A percentile compares a stretch with the other conserved stretches of the same genome.
These are phyloP conservation scores for Drosophila prosaltans DNA, from an alignment of 1,140 invertebrate species.

Conservation along the genomic window DNA sequence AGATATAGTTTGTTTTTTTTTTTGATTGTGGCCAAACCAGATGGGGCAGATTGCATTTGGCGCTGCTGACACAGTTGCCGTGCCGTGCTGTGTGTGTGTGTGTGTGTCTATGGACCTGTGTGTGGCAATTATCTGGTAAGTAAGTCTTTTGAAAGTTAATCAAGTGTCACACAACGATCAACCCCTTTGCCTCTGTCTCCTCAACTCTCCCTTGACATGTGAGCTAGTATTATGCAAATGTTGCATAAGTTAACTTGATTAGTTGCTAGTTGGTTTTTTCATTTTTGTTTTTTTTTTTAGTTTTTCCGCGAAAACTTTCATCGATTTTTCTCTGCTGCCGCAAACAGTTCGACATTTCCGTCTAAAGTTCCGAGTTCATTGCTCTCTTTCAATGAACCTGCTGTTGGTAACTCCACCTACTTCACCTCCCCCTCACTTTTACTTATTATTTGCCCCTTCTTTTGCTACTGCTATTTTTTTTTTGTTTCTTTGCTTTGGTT, in stretches of 20 bases:
- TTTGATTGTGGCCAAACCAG: slow-evolving; percentile 4
- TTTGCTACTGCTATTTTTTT: not conserved
- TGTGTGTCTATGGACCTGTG: not conserved
- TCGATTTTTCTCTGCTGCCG: slow-evolving; percentile 2
- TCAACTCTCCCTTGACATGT: not conserved
- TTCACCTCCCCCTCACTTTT: not conserved
- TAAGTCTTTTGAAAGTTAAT: slow-evolving; percentile 9
- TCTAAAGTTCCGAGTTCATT: slow-evolving; percentile 12
- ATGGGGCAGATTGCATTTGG: slow-evolving; percentile 7
- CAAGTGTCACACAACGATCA: slow-evolving; percentile 7
- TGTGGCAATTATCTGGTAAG: slow-evolving; percentile 2
- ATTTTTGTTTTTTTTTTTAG: not conserved
- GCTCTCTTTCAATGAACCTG: slow-evolving; percentile 1
- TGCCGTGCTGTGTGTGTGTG: not conserved
- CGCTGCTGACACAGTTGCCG: slow-evolving; percentile 1
- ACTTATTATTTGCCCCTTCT: too few species aligned
- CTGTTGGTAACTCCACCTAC: not conserved
- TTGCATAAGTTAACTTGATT: slow-evolving; percentile 10
- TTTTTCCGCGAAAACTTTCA: slow-evolving; percentile 10
- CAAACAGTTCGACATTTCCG: slow-evolving; percentile 3
- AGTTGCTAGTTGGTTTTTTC: not conserved
- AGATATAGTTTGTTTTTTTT: not conserved
- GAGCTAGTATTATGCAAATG: not conserved
- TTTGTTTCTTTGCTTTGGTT: not conserved
- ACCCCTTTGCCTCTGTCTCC: not conserved